Percentiles rank a stretch among this genome's conserved stretches.
Conservation (phyloP, 2,888 invertebrate genomes). For the Andricus curvator region DNA sequence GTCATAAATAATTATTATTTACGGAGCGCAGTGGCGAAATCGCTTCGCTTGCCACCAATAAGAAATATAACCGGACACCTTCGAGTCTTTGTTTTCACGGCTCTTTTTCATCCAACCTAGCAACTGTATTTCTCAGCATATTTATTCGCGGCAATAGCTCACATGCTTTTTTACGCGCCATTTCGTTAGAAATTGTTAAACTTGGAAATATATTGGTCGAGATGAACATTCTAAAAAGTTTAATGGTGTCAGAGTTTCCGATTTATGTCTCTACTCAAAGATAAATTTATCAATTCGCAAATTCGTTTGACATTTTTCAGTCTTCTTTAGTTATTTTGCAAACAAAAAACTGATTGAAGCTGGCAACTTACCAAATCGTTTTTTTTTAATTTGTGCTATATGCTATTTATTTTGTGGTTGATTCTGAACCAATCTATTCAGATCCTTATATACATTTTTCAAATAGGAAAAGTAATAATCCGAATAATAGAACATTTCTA, state of each 20-base stretch:
- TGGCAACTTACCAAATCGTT: too few species aligned
- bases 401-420: too few species aligned
- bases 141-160: not conserved
- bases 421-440: too few species aligned
- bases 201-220: not conserved
- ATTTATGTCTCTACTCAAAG: not conserved
- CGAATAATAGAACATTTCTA: too few species aligned
- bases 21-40: not conserved
- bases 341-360: too few species aligned
- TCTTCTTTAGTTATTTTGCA: too few species aligned
- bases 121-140: not conserved
- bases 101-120: slow-evolving; percentile 5
- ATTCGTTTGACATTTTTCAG: not conserved
- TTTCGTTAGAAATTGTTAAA: not conserved
- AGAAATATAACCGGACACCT: slow-evolving; percentile 23
- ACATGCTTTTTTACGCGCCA: not conserved
- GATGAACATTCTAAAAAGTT: not conserved
- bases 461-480: too few species aligned
- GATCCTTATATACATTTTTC: too few species aligned
- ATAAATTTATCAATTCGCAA: not conserved
- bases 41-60: slow-evolving; percentile 13
- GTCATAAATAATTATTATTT: slow-evolving; percentile 30
- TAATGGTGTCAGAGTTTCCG: not conserved
- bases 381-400: too few species aligned
- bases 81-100: slow-evolving; percentile 1